Evolutionary conservation across 2,888 invertebrate species (phyloP).

Genomic region (Lycaena phlaeas): DNA sequence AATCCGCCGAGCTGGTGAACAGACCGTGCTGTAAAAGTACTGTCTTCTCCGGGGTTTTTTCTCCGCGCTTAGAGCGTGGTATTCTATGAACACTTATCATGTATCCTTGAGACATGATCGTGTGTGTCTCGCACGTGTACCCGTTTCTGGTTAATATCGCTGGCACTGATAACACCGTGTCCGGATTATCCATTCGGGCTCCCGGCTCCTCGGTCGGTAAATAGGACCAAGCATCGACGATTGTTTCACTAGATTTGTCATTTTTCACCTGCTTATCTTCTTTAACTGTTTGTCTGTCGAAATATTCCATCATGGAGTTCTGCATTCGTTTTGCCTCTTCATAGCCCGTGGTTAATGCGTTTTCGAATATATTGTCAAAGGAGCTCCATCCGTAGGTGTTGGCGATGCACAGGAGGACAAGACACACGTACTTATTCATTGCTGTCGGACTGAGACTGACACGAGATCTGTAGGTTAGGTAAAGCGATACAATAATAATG

Average conservation of each 20-base stretch:
- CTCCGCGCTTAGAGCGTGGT: conserved; percentile 57
- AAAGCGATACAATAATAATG: conserved; percentile 1
- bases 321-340: conserved; percentile 32
- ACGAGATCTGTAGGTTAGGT: background rate
- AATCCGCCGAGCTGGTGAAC: conserved; percentile 83
- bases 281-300: too few species aligned
- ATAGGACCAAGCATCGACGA: conserved; percentile 37
- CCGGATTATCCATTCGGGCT: conserved; percentile 39
- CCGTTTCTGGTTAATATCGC: conserved; percentile 65
- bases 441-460: background rate
- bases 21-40: conserved; percentile 88
- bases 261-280: conserved; percentile 38
- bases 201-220: conserved; percentile 27
- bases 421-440: background rate
- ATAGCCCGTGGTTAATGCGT: conserved; percentile 27
- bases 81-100: conserved; percentile 86
- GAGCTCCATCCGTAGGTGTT: conserved; percentile 8
- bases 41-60: conserved; percentile 33
- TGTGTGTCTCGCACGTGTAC: conserved; percentile 81
- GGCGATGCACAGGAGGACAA: background rate
- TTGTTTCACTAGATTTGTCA: conserved; percentile 34
- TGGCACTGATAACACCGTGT: conserved; percentile 44
- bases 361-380: conserved; percentile 21
- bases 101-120: conserved; percentile 85
- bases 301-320: conserved; percentile 36